These are phyloP conservation scores for Plemyria rubiginata DNA, from an alignment of 2,888 invertebrate genomes.

Conservation along the genomic window DNA sequence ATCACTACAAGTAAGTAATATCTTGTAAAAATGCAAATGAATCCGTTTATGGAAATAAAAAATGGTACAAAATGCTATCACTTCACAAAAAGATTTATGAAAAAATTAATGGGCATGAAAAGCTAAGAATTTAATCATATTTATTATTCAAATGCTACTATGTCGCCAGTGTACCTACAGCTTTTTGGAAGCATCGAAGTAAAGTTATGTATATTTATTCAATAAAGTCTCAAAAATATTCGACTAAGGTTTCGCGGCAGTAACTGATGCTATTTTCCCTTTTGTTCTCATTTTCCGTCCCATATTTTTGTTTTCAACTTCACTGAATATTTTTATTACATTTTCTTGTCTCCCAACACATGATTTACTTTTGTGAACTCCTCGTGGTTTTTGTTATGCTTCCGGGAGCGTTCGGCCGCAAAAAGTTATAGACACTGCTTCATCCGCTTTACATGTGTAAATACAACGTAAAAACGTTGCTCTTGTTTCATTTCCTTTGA, in stretches of 20 bases:
- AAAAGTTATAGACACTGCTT: conserved; percentile 53
- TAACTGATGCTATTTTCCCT: conserved; percentile 72
- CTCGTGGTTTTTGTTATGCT: conserved; percentile 53
- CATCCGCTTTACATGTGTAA: conserved; percentile 44
- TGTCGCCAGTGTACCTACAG: conserved; percentile 56
- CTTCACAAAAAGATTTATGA: conserved; percentile 32
- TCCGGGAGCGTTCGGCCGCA: conserved; percentile 50
- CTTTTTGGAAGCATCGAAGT: conserved; percentile 64
- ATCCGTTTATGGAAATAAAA: conserved; percentile 2
- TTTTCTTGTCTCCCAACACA: conserved; percentile 73
- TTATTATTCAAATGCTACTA: conserved; percentile 42
- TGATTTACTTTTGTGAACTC: conserved; percentile 61
- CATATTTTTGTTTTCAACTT: conserved; percentile 79
- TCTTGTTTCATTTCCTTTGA: neutral
- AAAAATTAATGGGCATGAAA: conserved; percentile 35
- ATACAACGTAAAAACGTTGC: conserved; percentile 15
- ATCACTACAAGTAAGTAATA: neutral
- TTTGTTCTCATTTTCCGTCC: conserved; percentile 72
- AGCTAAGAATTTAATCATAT: conserved; percentile 37
- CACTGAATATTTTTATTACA: conserved; percentile 76
- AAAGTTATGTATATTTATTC: conserved; percentile 79
- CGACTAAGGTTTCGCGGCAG: conserved; percentile 65
- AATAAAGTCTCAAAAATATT: conserved; percentile 76
- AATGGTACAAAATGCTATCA: conserved; percentile 3
- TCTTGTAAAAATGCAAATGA: neutral